A percentile compares a stretch with the other conserved stretches of the same genome.
Evolutionary conservation across 2,797 vertebrate species (phyloP).

Genomic region (Anguilla obscura): DNA sequence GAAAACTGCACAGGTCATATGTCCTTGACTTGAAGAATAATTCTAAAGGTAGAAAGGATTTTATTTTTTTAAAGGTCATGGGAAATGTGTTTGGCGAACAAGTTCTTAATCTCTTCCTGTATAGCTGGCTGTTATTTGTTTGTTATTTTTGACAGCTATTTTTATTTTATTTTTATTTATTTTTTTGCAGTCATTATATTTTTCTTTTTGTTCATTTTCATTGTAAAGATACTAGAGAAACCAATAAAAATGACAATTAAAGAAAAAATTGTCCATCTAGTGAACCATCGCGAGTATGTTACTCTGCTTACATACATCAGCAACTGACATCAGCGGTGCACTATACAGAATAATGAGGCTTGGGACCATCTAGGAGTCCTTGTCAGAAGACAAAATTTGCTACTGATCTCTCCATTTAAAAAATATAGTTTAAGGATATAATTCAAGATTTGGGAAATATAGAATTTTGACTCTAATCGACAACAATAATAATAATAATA

Average conservation of each 20-base stretch:
- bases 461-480: no score
- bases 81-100: not conserved
- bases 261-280: not conserved
- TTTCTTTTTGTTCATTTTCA: constrained; percentile 26
- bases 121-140: constrained; percentile 16
- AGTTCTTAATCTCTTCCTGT: constrained; percentile 4
- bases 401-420: not conserved
- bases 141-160: not conserved
- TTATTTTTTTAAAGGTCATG: constrained; percentile 4
- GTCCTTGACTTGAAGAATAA: not conserved
- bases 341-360: not conserved
- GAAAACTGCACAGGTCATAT: constrained; percentile 9
- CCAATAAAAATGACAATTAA: not conserved
- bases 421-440: no score
- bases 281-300: not conserved
- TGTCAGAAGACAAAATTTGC: not conserved
- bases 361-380: not conserved
- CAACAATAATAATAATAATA: no score
- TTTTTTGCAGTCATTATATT: constrained; percentile 8
- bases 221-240: constrained; percentile 19
- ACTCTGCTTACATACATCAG: not conserved
- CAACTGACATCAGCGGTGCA: not conserved
- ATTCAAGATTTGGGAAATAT: no score
- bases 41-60: not conserved
- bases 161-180: not conserved